These are phyloP conservation scores for Emydura subglobosa DNA, from an alignment of 2,113 vertebrate species.

Conservation along the genomic window DNA sequence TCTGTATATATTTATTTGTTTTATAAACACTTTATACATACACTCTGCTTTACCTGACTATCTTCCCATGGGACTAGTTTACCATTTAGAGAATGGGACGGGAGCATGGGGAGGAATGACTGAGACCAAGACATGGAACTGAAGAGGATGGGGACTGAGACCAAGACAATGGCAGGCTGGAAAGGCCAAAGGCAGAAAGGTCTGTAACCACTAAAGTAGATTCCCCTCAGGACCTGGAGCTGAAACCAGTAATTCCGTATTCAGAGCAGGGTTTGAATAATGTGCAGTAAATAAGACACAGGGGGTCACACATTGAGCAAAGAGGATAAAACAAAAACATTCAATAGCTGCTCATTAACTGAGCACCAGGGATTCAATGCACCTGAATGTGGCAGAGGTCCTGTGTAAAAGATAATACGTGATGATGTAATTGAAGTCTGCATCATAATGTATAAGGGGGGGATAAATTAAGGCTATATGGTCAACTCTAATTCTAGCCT, in stretches of 20 bases:
- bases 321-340: not conserved
- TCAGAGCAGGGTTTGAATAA: not conserved
- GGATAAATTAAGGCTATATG: not conserved
- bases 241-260: not conserved
- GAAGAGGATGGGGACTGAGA: not conserved
- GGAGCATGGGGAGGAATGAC: not conserved
- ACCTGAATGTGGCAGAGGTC: not conserved
- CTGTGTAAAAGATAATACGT: not conserved
- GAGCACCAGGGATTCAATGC: not conserved
- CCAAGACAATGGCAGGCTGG: not conserved
- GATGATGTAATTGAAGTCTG: not conserved
- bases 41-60: not conserved
- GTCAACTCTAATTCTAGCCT: not conserved
- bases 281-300: not conserved
- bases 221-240: not conserved
- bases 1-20: not conserved
- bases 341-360: not conserved
- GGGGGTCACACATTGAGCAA: not conserved
- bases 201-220: not conserved
- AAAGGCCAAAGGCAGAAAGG: not conserved
- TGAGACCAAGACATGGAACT: not conserved
- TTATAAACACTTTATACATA: not conserved
- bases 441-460: not conserved
- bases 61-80: not conserved
- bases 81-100: not conserved